Conservation (phyloP, 2,113 vertebrate species). For the Setophaga kirtlandii region DNA sequence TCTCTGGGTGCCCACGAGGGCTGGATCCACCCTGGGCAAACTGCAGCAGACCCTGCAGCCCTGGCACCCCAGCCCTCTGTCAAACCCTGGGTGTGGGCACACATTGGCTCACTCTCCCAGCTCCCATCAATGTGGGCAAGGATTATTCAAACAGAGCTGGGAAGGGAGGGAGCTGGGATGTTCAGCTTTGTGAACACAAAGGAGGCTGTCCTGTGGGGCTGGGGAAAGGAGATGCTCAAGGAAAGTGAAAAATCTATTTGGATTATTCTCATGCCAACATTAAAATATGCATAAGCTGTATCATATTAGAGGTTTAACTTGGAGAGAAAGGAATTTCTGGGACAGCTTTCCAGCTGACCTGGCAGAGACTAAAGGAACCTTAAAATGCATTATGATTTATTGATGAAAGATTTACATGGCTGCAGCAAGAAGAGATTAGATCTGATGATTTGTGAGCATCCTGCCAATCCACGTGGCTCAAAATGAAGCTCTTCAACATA, state of each 20-base stretch:
- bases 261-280: not conserved
- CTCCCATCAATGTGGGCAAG: not conserved
- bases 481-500: not conserved
- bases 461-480: not conserved
- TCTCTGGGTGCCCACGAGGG: not conserved
- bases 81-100: not conserved
- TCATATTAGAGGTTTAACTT: not conserved
- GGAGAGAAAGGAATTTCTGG: not conserved
- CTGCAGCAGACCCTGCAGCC: fast-evolving
- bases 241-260: not conserved
- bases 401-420: not conserved
- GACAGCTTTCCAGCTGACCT: slow-evolving; percentile 36
- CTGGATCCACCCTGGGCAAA: slow-evolving; percentile 15
- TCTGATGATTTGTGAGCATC: not conserved
- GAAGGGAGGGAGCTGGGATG: not conserved
- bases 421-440: not conserved
- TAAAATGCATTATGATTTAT: not conserved
- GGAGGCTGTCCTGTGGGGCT: not conserved
- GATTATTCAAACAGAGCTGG: too few relatives aligned
- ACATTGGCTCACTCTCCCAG: not conserved
- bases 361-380: slow-evolving; percentile 19
- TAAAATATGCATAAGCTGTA: not conserved
- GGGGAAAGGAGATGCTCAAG: not conserved
- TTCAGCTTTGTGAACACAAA: not conserved
- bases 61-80: not conserved